Evolutionary conservation across 2,113 vertebrate genomes (phyloP).

Genomic region (Balaenoptera acutorostrata): DNA sequence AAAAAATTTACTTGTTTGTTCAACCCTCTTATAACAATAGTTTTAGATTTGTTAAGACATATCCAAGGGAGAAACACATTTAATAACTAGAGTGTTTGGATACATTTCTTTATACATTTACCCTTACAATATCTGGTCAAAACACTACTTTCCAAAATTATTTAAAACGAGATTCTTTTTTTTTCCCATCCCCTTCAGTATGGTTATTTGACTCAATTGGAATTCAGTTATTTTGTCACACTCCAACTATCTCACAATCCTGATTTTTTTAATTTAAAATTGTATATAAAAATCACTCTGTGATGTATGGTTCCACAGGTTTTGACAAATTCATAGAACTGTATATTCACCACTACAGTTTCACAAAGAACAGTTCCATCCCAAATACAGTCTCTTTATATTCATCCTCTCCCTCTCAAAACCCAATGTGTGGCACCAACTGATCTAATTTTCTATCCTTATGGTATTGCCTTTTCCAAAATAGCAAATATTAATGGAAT

Average conservation of each 20-base stretch:
- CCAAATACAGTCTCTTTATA: background rate
- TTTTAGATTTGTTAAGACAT: background rate
- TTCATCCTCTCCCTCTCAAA: background rate
- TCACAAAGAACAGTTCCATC: background rate
- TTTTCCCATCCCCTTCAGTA: background rate
- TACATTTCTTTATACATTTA: background rate
- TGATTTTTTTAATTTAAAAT: background rate
- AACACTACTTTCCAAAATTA: background rate
- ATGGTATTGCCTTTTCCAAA: background rate
- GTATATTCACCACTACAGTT: background rate
- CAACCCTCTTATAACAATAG: background rate
- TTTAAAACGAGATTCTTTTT: background rate
- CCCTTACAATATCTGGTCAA: background rate
- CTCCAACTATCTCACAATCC: background rate
- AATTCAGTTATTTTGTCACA: background rate
- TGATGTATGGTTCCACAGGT: background rate
- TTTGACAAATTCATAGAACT: background rate
- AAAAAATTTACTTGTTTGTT: background rate
- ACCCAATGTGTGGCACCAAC: background rate
- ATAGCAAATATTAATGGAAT: background rate
- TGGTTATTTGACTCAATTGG: background rate
- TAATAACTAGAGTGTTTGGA: background rate
- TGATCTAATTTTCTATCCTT: background rate
- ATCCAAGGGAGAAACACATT: background rate
- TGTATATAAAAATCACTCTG: background rate